Conservation (phyloP, 2,797 vertebrate genomes). For the Otolemur crassicaudatus region DNA sequence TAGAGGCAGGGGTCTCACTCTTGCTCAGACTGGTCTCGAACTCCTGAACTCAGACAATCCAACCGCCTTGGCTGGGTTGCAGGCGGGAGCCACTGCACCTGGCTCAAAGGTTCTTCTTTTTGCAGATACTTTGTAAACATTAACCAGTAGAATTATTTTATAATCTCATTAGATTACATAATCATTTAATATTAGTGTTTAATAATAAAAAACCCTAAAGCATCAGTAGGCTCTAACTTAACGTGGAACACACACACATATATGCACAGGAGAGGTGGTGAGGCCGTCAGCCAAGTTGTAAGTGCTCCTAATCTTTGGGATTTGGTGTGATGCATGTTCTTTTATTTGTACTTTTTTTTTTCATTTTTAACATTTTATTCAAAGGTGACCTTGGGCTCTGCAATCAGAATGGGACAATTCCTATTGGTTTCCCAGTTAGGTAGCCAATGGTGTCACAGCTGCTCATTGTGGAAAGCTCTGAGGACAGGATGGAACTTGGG, state of each 20-base stretch:
- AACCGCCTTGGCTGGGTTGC: too few species aligned
- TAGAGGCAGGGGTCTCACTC: too few species aligned
- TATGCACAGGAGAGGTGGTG: neutral
- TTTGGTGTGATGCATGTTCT: neutral
- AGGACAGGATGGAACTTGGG: neutral
- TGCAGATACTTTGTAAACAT: neutral
- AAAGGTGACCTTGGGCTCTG: neutral
- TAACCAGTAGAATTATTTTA: neutral
- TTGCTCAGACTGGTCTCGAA: too few species aligned
- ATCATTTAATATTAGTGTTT: neutral
- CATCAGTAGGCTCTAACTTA: neutral
- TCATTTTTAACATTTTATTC: neutral
- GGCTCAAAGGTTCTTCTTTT: neutral
- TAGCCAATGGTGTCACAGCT: too few species aligned
- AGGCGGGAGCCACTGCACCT: too few species aligned
- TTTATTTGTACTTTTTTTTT: neutral
- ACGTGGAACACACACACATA: neutral
- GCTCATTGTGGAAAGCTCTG: neutral
- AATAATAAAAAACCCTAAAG: neutral
- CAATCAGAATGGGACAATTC: neutral
- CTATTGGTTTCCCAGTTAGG: neutral
- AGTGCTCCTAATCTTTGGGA: neutral
- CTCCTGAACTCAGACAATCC: too few species aligned
- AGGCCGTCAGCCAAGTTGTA: fast-evolving
- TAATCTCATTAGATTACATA: too few species aligned